Percentiles rank a stretch among this genome's conserved stretches.
These are phyloP conservation scores for Coturnix japonica DNA, from an alignment of 2,113 vertebrate genomes.

Conservation along the genomic window DNA sequence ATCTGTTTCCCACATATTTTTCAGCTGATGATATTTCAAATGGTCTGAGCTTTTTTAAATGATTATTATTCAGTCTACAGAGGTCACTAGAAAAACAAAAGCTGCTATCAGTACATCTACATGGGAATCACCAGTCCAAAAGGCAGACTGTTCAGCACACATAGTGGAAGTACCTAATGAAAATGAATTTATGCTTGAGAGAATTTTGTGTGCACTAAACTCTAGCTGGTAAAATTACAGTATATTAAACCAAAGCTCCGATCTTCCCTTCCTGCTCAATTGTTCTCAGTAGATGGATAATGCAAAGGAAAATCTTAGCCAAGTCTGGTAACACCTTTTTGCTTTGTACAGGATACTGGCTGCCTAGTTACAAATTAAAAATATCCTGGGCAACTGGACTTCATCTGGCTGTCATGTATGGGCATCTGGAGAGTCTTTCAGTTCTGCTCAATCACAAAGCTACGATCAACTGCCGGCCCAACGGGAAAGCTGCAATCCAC, in stretches of 20 bases:
- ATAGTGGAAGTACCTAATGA: not conserved
- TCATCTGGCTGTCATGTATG: constrained; percentile 91
- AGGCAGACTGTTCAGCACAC: not conserved
- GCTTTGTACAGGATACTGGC: constrained; percentile 88
- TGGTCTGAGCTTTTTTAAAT: not conserved
- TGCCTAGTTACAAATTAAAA: constrained; percentile 93
- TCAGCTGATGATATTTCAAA: not conserved
- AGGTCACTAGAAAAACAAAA: not conserved
- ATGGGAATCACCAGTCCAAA: not conserved
- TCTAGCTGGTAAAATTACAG: not conserved
- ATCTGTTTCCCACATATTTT: not conserved
- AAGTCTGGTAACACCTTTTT: constrained; percentile 5
- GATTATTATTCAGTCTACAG: not conserved
- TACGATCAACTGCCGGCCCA: constrained; percentile 88
- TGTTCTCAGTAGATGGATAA: not conserved
- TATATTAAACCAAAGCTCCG: not conserved
- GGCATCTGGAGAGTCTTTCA: constrained; percentile 85
- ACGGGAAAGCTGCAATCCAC: constrained; percentile 95
- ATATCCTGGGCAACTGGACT: constrained; percentile 93
- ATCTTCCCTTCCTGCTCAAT: not conserved
- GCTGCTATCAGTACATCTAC: not conserved
- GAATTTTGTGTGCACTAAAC: not conserved
- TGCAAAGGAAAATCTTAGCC: not conserved
- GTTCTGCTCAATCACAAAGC: constrained; percentile 89
- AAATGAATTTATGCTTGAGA: not conserved